Conservation (phyloP, 2,888 invertebrate species). For the Piscicola geometra region DNA sequence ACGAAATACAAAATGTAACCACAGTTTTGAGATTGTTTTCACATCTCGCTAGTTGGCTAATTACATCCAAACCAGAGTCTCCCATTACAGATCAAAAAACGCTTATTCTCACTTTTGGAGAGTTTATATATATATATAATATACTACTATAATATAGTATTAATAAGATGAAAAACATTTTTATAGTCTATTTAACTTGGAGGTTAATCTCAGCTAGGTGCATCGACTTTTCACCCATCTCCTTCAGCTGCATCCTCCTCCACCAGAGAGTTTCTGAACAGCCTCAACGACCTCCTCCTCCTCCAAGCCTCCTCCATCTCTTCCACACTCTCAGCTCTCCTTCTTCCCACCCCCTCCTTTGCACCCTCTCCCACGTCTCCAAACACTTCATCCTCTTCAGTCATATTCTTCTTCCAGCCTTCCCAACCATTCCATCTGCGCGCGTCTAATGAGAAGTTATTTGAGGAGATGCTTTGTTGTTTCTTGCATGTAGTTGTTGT, state of each 20-base stretch:
- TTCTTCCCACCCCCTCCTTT: background rate
- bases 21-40: no score
- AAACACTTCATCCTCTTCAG: background rate
- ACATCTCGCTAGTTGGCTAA: no score
- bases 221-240: background rate
- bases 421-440: background rate
- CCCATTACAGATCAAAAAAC: no score
- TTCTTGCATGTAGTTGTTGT: background rate
- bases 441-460: background rate
- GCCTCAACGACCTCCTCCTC: background rate
- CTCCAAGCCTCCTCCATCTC: conserved; percentile 11
- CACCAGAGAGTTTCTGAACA: background rate
- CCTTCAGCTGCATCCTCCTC: background rate
- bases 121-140: no score
- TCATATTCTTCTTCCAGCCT: no score
- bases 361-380: background rate
- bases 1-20: no score
- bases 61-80: no score
- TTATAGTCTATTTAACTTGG: no score
- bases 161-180: no score
- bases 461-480: background rate
- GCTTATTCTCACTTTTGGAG: no score
- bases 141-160: no score
- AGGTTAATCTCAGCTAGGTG: no score
- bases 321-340: background rate